Evolutionary conservation across 2,888 invertebrate genomes (phyloP), one percentile per base, ranked within the genome.

Genomic region (Aproaerema taeniolella): DNA sequence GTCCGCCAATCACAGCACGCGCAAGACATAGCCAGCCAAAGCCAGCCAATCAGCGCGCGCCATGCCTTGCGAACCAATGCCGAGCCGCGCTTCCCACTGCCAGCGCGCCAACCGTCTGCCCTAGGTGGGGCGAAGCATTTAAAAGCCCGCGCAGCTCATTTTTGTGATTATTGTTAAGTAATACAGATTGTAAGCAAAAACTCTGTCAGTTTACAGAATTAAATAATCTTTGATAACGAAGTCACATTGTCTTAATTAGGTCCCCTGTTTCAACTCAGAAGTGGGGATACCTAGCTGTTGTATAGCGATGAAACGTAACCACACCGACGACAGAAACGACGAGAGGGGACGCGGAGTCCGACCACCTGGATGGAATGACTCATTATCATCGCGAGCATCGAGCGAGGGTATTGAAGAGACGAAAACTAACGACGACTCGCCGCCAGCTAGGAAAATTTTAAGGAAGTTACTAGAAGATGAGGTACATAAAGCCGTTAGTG

Each of bases 391-490:
- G 1, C 12, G 20, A n/a, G n/a, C n/a, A n/a, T n/a, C n/a, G n/a
- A n/a, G n/a, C n/a, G n/a, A n/a, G n/a, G n/a, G n/a, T n/a, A n/a
- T n/a, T n/a, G n/a, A n/a, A n/a, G n/a, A n/a, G n/a, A n/a, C n/a
- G n/a, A n/a, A n/a, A n/a, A n/a, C n/a, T n/a, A n/a, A n/a, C n/a
- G n/a, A n/a, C n/a, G n/a, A n/a, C n/a, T n/a, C 31, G 25, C 36
- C 41, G 10, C 41, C 41, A 1, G 41, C 41, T 10, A 30, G 31
- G n/a, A 41, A 41, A 16, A 24, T 41, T 9, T 17, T 41, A 17
- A 35, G 10, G 12, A 31, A 12, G 2, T 12, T 41, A 2, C n/a
- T 41, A 10, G 10, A 14, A 16, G 8, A 36, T 3, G 36, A 41
- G 11, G 36, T 41, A n/a, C 9, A 36, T 2, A 35, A 31, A 8